Percentiles rank a stretch among this genome's conserved stretches.
phyloP scores from a whole-genome alignment of 2,113 vertebrate species.

The Nymphicus hollandicus region DNA sequence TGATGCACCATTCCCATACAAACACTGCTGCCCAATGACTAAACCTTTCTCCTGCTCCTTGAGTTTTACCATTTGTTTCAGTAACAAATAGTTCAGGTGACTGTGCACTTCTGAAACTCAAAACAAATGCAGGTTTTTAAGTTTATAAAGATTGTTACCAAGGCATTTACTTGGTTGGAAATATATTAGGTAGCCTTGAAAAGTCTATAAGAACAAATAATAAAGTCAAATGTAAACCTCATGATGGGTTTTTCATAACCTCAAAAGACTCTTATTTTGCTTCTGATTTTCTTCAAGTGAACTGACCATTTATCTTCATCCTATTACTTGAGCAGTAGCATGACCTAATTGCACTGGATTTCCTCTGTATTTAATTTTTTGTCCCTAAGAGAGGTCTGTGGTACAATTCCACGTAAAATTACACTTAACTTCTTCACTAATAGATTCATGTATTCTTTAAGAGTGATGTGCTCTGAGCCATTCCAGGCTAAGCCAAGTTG shows the following conservation, averaged over 20 bases:
- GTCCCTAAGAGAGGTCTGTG: neutral
- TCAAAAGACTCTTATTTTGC: neutral
- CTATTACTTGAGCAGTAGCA: neutral
- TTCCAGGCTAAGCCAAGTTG: neutral
- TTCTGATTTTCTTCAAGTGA: neutral
- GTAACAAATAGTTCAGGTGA: neutral
- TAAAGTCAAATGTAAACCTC: neutral
- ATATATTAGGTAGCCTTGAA: neutral
- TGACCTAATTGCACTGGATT: neutral
- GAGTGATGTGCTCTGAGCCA: neutral
- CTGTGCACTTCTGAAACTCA: neutral
- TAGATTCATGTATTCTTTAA: neutral
- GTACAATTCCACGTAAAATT: neutral
- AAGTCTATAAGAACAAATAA: neutral
- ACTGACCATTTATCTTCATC: neutral
- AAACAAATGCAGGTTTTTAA: slow-evolving; percentile 2
- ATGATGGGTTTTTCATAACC: neutral
- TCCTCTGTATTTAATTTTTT: neutral
- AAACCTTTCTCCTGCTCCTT: neutral
- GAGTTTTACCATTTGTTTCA: neutral
- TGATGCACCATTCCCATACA: neutral
- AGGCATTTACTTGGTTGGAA: neutral
- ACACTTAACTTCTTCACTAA: neutral
- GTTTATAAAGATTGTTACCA: neutral
- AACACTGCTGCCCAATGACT: neutral